A percentile compares a stretch with the other conserved stretches of the same genome.
Evolutionary conservation across 2,888 invertebrate species (phyloP).

Genomic region (Nematopogon swammerdamellus): DNA sequence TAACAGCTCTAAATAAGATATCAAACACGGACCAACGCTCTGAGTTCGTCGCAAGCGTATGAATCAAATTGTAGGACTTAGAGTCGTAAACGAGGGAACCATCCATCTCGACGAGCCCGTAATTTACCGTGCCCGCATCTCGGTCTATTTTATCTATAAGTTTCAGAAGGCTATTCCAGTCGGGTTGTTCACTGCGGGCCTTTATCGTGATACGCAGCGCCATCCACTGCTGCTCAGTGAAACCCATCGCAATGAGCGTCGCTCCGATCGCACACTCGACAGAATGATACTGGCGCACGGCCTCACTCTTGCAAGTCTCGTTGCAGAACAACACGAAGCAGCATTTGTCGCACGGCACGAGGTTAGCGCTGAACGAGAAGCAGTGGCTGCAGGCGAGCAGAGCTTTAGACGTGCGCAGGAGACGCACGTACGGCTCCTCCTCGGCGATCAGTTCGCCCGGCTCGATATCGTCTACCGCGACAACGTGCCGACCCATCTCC

Average conservation of each 20-base stretch:
- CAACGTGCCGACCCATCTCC: constrained; percentile 66
- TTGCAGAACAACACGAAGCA: constrained; percentile 66
- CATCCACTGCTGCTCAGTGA: constrained; percentile 66
- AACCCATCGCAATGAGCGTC: constrained; percentile 54
- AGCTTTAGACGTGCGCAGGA: constrained; percentile 48
- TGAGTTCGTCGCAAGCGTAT: constrained; percentile 67
- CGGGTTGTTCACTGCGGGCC: constrained; percentile 27
- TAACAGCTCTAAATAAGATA: constrained; percentile 66
- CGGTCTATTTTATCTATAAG: too few species aligned
- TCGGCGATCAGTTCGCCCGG: constrained; percentile 74
- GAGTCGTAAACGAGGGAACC: constrained; percentile 40
- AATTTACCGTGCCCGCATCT: too few species aligned
- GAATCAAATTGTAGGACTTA: constrained; percentile 55
- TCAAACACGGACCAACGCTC: constrained; percentile 63
- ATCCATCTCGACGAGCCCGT: constrained; percentile 24
- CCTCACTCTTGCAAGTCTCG: constrained; percentile 57
- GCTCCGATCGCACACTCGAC: constrained; percentile 72
- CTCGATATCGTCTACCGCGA: constrained; percentile 63
- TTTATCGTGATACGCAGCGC: constrained; percentile 60
- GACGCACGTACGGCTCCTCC: constrained; percentile 67
- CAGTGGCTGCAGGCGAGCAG: constrained; percentile 68
- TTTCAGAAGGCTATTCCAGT: constrained; percentile 26
- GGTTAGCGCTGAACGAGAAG: constrained; percentile 52
- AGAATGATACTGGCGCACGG: constrained; percentile 68
- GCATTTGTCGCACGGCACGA: constrained; percentile 64